Evolutionary conservation across 1,140 invertebrate species (phyloP).

Genomic region (Pararge aegeria): DNA sequence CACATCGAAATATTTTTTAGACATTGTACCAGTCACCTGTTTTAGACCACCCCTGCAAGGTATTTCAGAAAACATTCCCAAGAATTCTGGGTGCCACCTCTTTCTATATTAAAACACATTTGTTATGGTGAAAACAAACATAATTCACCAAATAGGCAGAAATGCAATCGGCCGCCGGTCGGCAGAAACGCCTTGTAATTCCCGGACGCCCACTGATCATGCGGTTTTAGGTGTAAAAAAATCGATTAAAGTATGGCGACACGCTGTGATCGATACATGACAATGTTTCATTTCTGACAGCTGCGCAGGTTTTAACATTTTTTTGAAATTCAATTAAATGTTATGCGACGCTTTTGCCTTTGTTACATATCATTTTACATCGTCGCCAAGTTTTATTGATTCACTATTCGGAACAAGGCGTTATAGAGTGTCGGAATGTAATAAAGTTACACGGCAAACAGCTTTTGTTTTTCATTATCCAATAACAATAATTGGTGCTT

Average conservation of each 20-base stretch:
- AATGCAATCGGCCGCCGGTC: constrained; percentile 45
- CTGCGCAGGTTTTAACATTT: constrained; percentile 63
- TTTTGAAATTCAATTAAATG: constrained; percentile 74
- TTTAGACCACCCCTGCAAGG: constrained; percentile 55
- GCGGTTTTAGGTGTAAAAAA: constrained; percentile 79
- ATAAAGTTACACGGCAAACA: constrained; percentile 35
- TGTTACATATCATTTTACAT: constrained; percentile 63
- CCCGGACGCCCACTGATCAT: constrained; percentile 65
- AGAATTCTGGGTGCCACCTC: constrained; percentile 41
- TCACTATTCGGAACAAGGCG: constrained; percentile 39
- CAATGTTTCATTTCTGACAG: constrained; percentile 73
- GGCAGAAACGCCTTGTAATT: constrained; percentile 73
- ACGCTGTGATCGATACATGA: constrained; percentile 74
- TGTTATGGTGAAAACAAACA: constrained; percentile 70
- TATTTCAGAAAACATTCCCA: constrained; percentile 55
- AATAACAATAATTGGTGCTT: constrained; percentile 16
- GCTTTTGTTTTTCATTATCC: constrained; percentile 26
- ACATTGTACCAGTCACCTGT: not conserved
- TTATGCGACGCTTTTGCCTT: constrained; percentile 55
- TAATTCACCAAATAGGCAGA: constrained; percentile 66
- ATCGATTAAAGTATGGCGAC: constrained; percentile 75
- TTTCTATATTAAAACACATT: constrained; percentile 49
- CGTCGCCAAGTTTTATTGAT: constrained; percentile 49
- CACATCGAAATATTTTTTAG: not conserved
- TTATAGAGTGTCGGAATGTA: constrained; percentile 36